Evolutionary conservation across 2,888 invertebrate species (phyloP), one percentile per base, ranked within the genome.

Genomic region (Pediacus dermestoides): DNA sequence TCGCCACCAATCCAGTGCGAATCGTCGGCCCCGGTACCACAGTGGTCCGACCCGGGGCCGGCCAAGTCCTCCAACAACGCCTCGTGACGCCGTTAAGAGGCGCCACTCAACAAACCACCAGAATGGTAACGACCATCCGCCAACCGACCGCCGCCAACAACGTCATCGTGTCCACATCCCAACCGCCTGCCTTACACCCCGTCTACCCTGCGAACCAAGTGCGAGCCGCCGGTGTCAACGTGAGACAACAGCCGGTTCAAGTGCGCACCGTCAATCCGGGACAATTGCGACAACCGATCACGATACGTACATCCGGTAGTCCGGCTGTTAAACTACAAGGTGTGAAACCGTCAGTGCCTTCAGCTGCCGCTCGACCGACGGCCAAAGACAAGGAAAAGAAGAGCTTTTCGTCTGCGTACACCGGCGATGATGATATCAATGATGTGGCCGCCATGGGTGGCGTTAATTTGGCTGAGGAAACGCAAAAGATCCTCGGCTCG

Each of bases 361-460:
- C 74, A 57, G 63, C 14, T 23, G 28, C 14, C 14, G 11, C 28
- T 3, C 12, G 28, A 28, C 78, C 84, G 6, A 70, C 81, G 16
- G 72, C 80, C 50, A 58, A 58, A 70, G 88, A 88, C 54, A 87
- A 85, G 62, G 85, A 87, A 58, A 88, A 85, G 68, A 83, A 82
- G 60, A 70, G 64, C 16, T 75, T 76, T 63, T 75, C 80, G 27
- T 50, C 35, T 2, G 64, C 63, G 4, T 64, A 64, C 40, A 60
- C 61, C 1, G 59, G 60, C 11, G 93, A 94, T 61, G 95, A 95
- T 66, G 95, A 97, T 67, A 94, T 96, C 60, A 97, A 96, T 64
- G 96, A 97, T 73, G 96, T 97, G 8, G 95, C 96, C 16, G 94
- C 96, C 6, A 96, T 97, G 96, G 96, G 96, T 47, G 96, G 96